These are phyloP conservation scores for Hozukius guyotensis DNA, from an alignment of 2,797 vertebrate species.

Conservation along the genomic window DNA sequence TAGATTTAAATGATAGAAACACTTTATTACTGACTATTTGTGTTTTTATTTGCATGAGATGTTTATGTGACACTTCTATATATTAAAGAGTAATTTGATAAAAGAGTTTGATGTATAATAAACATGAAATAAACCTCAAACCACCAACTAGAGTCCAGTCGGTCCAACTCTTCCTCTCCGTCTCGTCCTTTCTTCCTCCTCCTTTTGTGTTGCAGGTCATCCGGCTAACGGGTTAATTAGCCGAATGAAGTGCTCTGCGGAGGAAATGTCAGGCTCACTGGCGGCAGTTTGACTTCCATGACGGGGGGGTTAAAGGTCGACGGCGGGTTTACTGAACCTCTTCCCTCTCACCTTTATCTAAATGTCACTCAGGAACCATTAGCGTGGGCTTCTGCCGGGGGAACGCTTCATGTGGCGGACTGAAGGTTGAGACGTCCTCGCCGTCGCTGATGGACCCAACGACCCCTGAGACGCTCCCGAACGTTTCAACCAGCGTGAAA, in stretches of 20 bases:
- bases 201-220: conserved; percentile 54
- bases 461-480: neutral
- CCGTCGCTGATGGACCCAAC: conserved; percentile 14
- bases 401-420: conserved; percentile 20
- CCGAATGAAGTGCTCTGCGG: conserved; percentile 71
- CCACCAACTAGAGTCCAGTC: neutral
- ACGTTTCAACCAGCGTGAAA: neutral
- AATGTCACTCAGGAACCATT: conserved; percentile 81
- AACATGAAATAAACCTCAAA: neutral
- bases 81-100: neutral
- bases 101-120: neutral
- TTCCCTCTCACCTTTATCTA: conserved; percentile 81
- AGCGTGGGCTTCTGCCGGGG: conserved; percentile 4
- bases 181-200: conserved; percentile 14
- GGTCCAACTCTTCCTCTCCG: neutral
- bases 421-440: neutral
- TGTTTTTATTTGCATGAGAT: neutral
- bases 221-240: conserved; percentile 82
- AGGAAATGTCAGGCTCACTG: conserved; percentile 82
- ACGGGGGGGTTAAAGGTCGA: conserved; percentile 67
- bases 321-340: conserved; percentile 68
- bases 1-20: neutral
- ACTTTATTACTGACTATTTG: neutral
- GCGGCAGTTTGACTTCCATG: conserved; percentile 80
- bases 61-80: neutral